Conservation (phyloP, 37 sponge, comb jelly and placozoan genomes). For the Trichoplax adhaerens region DNA sequence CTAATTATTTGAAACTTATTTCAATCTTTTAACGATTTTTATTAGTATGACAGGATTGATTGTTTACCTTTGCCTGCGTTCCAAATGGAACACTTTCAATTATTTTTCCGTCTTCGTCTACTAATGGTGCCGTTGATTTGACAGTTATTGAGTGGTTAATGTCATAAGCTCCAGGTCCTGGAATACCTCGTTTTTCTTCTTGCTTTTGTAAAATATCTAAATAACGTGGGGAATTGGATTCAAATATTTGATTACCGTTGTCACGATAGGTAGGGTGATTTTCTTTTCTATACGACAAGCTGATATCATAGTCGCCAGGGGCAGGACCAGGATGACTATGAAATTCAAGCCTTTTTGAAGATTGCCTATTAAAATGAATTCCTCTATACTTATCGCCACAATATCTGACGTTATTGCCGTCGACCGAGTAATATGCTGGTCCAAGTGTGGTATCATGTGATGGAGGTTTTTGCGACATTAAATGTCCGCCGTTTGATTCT, state of each 20-base stretch:
- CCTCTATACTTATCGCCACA: constrained; percentile 59
- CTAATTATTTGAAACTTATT: too few species aligned
- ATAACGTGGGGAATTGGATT: constrained; percentile 37
- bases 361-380: constrained; percentile 50
- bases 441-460: constrained; percentile 58
- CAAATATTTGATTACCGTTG: constrained; percentile 2
- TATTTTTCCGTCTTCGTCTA: background rate
- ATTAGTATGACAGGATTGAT: too few species aligned
- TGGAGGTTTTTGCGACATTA: constrained; percentile 56
- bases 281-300: background rate
- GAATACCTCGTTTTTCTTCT: constrained; percentile 39
- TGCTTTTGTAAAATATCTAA: constrained; percentile 47
- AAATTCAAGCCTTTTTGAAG: constrained; percentile 35
- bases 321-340: constrained; percentile 51
- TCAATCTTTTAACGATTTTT: too few species aligned
- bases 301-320: constrained; percentile 51
- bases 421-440: constrained; percentile 74
- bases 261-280: too few species aligned
- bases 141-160: constrained; percentile 43
- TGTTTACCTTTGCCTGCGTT: too few species aligned
- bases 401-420: constrained; percentile 4
- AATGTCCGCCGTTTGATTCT: constrained; percentile 37
- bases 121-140: background rate
- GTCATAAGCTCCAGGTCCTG: constrained; percentile 83
- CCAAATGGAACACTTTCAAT: constrained; percentile 21